phyloP scores from a whole-genome alignment of 2,888 invertebrate species.

The Lasioglossum malachurum region DNA sequence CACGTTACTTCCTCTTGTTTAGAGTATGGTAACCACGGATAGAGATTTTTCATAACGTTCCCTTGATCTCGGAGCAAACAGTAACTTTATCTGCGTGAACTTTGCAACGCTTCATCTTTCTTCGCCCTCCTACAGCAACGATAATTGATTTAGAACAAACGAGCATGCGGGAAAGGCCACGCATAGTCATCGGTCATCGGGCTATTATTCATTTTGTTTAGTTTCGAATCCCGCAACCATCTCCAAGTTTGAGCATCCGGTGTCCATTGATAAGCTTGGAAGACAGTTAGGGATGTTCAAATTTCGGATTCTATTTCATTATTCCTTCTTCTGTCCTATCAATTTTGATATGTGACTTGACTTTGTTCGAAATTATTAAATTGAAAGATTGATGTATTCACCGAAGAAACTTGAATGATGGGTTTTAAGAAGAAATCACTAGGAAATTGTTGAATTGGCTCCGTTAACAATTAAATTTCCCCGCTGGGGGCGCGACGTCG shows the following conservation, averaged over 20 bases:
- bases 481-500: too few species aligned
- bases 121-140: neutral
- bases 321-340: too few species aligned
- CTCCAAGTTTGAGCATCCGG: neutral
- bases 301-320: too few species aligned
- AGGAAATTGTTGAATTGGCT: too few species aligned
- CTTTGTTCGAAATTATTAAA: too few species aligned
- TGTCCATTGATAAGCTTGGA: neutral
- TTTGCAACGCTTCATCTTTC: constrained; percentile 32
- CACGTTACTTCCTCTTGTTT: neutral
- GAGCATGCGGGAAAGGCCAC: neutral
- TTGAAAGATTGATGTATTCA: too few species aligned
- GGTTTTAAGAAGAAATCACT: too few species aligned
- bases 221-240: neutral
- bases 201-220: neutral
- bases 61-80: constrained; percentile 51
- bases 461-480: too few species aligned
- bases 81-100: constrained; percentile 49
- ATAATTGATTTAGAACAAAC: constrained; percentile 10
- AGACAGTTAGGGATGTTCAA: neutral
- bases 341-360: too few species aligned
- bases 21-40: neutral
- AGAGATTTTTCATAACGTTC: constrained; percentile 7
- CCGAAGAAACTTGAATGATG: too few species aligned
- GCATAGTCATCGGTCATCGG: neutral